Conservation (phyloP, 64 coral and sea anemone genomes). For the Cladopsammia gracilis region DNA sequence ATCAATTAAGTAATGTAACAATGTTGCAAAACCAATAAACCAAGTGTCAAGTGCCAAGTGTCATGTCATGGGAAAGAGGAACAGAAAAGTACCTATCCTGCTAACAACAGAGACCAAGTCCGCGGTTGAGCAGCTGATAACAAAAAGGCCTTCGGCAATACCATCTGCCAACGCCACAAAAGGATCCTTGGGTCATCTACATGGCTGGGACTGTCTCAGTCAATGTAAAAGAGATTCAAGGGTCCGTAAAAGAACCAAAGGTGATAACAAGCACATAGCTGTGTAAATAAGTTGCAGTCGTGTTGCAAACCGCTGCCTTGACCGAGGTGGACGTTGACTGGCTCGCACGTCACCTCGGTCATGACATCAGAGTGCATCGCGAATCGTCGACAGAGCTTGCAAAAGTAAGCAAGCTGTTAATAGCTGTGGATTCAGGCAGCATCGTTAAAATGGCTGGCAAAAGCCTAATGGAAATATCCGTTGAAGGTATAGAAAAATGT, state of each 20-base stretch:
- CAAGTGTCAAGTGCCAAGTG: too few species aligned
- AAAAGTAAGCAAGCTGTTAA: conserved; percentile 68
- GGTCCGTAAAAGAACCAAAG: conserved; percentile 9
- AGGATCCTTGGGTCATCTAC: conserved; percentile 1
- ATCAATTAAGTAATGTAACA: too few species aligned
- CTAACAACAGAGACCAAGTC: background rate
- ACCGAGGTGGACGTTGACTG: too few species aligned
- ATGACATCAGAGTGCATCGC: conserved; percentile 43
- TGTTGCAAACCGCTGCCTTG: conserved; percentile 17
- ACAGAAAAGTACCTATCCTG: conserved; percentile 28
- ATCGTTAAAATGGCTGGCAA: too few species aligned
- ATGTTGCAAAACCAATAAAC: too few species aligned
- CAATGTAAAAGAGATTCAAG: conserved; percentile 2
- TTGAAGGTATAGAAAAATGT: too few species aligned
- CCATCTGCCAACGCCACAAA: background rate
- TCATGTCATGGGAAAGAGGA: conserved; percentile 29
- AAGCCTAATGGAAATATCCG: too few species aligned
- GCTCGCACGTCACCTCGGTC: conserved; percentile 60
- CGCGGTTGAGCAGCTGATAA: conserved; percentile 16
- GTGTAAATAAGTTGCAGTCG: too few species aligned
- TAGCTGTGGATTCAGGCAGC: too few species aligned
- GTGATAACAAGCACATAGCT: conserved; percentile 53
- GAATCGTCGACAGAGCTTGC: conserved; percentile 32
- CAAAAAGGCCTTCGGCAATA: background rate
- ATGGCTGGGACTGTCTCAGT: conserved; percentile 42